Conservation (phyloP, 2,888 invertebrate genomes). For the Harpalus rubripes region DNA sequence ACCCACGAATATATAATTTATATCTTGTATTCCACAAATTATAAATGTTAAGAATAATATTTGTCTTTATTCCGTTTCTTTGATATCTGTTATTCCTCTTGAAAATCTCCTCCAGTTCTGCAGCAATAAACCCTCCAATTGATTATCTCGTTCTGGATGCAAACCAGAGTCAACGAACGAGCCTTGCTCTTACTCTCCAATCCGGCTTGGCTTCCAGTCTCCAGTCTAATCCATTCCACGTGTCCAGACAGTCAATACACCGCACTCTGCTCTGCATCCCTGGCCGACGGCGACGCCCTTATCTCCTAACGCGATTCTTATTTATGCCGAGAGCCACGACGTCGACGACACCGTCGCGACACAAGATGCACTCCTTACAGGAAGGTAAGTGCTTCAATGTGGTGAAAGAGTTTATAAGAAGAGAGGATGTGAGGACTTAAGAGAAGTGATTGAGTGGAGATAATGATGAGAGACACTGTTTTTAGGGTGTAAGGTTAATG, state of each 20-base stretch:
- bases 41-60: too few species aligned
- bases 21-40: too few species aligned
- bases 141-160: constrained; percentile 19
- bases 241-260: constrained; percentile 51
- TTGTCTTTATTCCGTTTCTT: background rate
- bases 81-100: background rate
- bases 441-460: too few species aligned
- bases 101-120: background rate
- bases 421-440: too few species aligned
- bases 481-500: too few species aligned
- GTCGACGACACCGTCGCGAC: background rate
- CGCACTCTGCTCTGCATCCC: background rate
- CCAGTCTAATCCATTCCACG: constrained; percentile 48
- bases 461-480: too few species aligned
- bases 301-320: constrained; percentile 47
- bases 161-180: constrained; percentile 46
- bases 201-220: background rate
- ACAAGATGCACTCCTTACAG: background rate
- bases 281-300: constrained; percentile 37
- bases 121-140: constrained; percentile 1
- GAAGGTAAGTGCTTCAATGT: background rate
- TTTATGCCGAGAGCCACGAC: constrained; percentile 34
- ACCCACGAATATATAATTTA: too few species aligned
- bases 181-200: background rate
- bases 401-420: too few species aligned